These are phyloP conservation scores for Chelonus insularis DNA, from an alignment of 1,140 invertebrate genomes.

Conservation along the genomic window DNA sequence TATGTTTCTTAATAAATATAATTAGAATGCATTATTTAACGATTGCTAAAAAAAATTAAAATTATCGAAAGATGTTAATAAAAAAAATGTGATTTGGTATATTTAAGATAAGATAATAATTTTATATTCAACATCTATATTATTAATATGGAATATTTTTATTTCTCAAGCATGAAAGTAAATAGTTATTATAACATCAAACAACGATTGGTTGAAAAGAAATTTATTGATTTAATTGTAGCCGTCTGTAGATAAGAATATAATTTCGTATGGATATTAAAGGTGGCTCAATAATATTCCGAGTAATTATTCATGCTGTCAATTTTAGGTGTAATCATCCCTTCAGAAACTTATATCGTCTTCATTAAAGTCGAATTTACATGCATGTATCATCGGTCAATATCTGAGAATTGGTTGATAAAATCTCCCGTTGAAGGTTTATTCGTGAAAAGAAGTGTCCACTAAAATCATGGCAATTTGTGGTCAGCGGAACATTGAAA, in stretches of 20 bases:
- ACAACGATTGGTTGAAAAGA: too few species aligned
- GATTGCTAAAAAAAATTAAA: too few species aligned
- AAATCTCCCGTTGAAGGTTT: neutral
- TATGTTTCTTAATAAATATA: too few species aligned
- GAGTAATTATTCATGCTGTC: constrained; percentile 2
- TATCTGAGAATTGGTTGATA: neutral
- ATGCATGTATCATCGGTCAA: constrained; percentile 13
- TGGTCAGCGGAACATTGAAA: neutral
- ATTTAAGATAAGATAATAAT: too few species aligned
- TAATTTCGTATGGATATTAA: neutral
- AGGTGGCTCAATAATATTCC: neutral
- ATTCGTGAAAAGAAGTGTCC: neutral
- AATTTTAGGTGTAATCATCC: constrained; percentile 11
- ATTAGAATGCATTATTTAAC: too few species aligned
- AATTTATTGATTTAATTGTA: too few species aligned
- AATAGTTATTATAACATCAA: too few species aligned
- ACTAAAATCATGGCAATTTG: neutral
- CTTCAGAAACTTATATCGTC: neutral
- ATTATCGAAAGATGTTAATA: too few species aligned
- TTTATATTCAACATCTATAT: too few species aligned
- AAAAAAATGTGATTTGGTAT: too few species aligned
- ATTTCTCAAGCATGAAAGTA: too few species aligned
- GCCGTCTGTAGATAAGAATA: neutral
- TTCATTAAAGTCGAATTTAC: constrained; percentile 14
- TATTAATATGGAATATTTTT: too few species aligned